phyloP scores from a whole-genome alignment of 2,888 invertebrate genomes.

The Rhagium mordax region DNA sequence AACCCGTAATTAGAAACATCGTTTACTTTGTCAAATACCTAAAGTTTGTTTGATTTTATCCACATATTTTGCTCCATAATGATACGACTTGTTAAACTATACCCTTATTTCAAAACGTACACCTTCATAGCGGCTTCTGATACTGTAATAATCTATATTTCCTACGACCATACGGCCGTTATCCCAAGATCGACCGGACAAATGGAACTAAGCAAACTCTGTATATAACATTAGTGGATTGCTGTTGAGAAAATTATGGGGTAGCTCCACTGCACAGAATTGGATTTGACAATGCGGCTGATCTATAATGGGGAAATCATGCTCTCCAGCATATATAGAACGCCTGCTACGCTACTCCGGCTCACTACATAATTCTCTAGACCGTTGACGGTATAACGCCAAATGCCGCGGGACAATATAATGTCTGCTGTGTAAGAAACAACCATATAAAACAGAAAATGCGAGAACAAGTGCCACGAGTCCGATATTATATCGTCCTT shows the following conservation, averaged over 20 bases:
- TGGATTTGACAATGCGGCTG: conserved; percentile 56
- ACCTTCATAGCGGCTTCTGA: background rate
- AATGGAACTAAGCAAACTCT: conserved; percentile 43
- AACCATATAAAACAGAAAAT: conserved; percentile 61
- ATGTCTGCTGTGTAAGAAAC: conserved; percentile 61
- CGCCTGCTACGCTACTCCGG: background rate
- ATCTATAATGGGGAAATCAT: conserved; percentile 53
- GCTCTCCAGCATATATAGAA: conserved; percentile 15
- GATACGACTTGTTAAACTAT: too few relatives aligned
- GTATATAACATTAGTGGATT: conserved; percentile 30
- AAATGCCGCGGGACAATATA: conserved; percentile 64
- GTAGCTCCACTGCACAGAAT: conserved; percentile 55
- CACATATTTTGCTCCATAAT: too few relatives aligned
- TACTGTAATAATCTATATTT: background rate
- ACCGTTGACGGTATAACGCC: conserved; percentile 55
- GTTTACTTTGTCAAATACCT: too few relatives aligned
- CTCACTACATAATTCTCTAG: conserved; percentile 55
- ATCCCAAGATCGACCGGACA: conserved; percentile 36
- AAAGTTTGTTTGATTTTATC: too few relatives aligned
- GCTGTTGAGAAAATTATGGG: conserved; percentile 52
- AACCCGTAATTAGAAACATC: too few relatives aligned
- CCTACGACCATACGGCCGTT: background rate
- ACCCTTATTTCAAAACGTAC: background rate
- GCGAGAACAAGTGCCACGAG: conserved; percentile 59
- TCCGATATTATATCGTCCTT: conserved; percentile 54